Base-by-base conservation (phyloP, 2,113 vertebrate species). In the Brachionichthys hirsutus region DNA sequence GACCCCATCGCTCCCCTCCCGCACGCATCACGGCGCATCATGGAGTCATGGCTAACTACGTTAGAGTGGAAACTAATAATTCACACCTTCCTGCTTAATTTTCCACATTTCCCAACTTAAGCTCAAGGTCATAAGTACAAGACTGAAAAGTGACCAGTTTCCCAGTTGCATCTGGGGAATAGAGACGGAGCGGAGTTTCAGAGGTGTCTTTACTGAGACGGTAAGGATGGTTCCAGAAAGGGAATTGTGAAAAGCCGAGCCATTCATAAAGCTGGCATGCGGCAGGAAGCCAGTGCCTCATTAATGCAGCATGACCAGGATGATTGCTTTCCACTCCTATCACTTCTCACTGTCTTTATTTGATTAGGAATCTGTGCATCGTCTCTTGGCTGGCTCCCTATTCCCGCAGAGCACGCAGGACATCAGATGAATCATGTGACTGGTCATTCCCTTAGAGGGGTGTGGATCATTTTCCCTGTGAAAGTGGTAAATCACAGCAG, bases 361-460 rank as follows among this genome's bases (percentile, higher is more conserved):
- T 77, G 72, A 89, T 89, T 88, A 85, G 80, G 64, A 85, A 83
- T 84, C 77, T 82, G 83, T 85, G 83, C 80, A 80, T 85, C 75
- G 73, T 82, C 67, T 66, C 71, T 80, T 35, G 69, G 71, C 78
- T 61, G 42, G 55, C 14, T 76, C 56, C 35, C 36, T 38, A 35
- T 56, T 77, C 68, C 65, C 79, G 44, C 12, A 52, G 51, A 44
- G 76, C 34, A 43, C 50, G 71, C 67, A 35, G 40, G 77, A 44
- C 71, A 46, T 62, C 57, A 0, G 1, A 47, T 36, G 49, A 57
- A 51, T 66, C 81, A 83, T 4, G 20, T 77, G 73, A 70, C 47
- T 11, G 17, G 53, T 72, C 60, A 59, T 63, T 71, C 66, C 55
- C 43, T 72, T 8, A 6, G 44, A 38, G 40, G 60, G 44, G 60